phyloP scores from a whole-genome alignment of 2,888 invertebrate genomes.

The Drosophila kokeensis region DNA sequence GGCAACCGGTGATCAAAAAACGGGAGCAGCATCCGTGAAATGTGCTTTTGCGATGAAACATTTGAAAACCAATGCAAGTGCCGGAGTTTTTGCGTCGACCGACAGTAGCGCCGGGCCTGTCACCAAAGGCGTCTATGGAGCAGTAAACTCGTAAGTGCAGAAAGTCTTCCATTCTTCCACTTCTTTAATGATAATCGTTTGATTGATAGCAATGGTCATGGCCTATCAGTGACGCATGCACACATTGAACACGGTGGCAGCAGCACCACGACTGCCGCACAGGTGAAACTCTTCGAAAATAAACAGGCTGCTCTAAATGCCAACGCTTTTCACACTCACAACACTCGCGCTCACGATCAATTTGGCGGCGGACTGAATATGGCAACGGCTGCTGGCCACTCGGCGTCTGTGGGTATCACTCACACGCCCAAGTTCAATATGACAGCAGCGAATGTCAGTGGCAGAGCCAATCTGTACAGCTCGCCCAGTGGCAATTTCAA shows the following conservation, averaged over 20 bases:
- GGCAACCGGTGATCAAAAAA: constrained; percentile 58
- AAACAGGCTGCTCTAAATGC: constrained; percentile 60
- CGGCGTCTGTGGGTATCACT: constrained; percentile 65
- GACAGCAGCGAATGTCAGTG: constrained; percentile 66
- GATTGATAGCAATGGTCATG: constrained; percentile 75
- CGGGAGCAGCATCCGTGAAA: constrained; percentile 61
- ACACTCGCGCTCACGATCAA: constrained; percentile 62
- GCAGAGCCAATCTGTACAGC: constrained; percentile 71
- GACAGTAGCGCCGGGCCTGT: constrained; percentile 64
- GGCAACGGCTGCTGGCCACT: constrained; percentile 66
- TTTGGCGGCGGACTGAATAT: constrained; percentile 73
- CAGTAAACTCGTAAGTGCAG: constrained; percentile 71
- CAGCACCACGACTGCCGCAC: constrained; percentile 57
- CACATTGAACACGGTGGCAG: constrained; percentile 63
- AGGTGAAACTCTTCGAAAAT: constrained; percentile 68
- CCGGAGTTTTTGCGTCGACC: constrained; percentile 75
- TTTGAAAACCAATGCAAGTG: constrained; percentile 59
- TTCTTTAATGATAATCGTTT: background rate
- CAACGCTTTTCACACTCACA: constrained; percentile 70
- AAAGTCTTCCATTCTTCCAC: background rate
- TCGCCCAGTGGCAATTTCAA: constrained; percentile 70
- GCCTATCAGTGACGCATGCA: constrained; percentile 68
- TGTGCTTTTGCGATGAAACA: constrained; percentile 53
- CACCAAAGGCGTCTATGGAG: constrained; percentile 72
- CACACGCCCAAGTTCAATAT: constrained; percentile 72